Percentiles rank a stretch among this genome's conserved stretches.
phyloP scores from a whole-genome alignment of 2,888 invertebrate genomes.

The Dermolepida albohirtum region DNA sequence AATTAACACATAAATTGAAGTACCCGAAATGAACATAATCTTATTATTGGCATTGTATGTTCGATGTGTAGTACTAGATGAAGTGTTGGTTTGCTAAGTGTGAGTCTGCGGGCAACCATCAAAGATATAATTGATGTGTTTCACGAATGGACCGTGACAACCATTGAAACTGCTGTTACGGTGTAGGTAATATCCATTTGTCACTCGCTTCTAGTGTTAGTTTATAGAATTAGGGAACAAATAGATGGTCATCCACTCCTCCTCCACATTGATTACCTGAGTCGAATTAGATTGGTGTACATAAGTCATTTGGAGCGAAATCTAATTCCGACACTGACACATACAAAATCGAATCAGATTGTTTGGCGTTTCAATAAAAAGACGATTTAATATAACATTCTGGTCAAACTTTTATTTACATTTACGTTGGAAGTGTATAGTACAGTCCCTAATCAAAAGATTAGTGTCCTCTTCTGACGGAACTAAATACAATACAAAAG shows the following conservation, averaged over 20 bases:
- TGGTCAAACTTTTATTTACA: too few species aligned
- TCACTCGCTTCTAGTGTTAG: conserved; percentile 50
- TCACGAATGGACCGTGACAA: conserved; percentile 48
- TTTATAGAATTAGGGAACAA: conserved; percentile 50
- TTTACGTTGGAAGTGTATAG: too few species aligned
- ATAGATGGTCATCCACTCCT: conserved; percentile 38
- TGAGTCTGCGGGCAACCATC: conserved; percentile 23
- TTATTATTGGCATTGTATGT: conserved; percentile 17
- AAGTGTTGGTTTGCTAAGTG: conserved; percentile 25
- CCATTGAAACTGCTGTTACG: conserved; percentile 46
- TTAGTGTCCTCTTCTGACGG: too few species aligned
- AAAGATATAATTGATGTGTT: conserved; percentile 46
- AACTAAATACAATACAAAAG: too few species aligned
- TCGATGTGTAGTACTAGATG: conserved; percentile 20
- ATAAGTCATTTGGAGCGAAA: conserved; percentile 42
- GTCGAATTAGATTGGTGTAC: conserved; percentile 43
- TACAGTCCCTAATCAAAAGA: too few species aligned
- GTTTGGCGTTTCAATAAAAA: neutral
- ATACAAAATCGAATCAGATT: conserved; percentile 23
- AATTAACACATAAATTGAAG: too few species aligned
- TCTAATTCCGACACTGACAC: conserved; percentile 30
- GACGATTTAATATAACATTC: neutral
- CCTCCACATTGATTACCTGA: conserved; percentile 48
- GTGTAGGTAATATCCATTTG: conserved; percentile 51
- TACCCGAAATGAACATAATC: too few species aligned